phyloP scores from a whole-genome alignment of 2,797 vertebrate genomes.

The Sarcophilus harrisii region DNA sequence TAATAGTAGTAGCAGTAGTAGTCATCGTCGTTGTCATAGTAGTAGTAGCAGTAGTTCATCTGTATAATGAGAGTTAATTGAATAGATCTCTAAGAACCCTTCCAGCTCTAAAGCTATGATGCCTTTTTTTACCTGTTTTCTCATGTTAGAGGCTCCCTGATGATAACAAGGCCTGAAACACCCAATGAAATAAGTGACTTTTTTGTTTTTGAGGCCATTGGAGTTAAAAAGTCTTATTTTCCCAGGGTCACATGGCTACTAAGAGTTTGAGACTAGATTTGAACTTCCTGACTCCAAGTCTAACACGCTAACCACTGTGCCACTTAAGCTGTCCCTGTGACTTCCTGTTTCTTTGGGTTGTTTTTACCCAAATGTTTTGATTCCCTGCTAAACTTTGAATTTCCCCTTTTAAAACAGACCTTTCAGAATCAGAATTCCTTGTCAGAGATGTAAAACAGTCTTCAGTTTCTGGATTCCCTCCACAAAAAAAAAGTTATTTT shows the following conservation, averaged over 20 bases:
- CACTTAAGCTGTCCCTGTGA: neutral
- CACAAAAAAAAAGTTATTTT: neutral
- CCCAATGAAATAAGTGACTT: neutral
- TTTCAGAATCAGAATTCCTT: slow-evolving; percentile 9
- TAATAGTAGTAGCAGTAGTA: neutral
- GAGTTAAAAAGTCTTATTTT: too few relatives aligned
- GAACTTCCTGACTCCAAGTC: too few relatives aligned
- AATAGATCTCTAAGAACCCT: neutral
- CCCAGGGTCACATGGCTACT: too few relatives aligned
- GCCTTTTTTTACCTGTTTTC: neutral
- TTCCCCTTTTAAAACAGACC: neutral
- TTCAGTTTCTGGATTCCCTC: neutral
- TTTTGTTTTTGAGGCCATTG: neutral
- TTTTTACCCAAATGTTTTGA: neutral
- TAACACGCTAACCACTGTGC: neutral
- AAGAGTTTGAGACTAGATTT: too few relatives aligned
- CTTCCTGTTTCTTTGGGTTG: neutral
- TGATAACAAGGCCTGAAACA: neutral
- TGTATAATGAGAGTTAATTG: neutral
- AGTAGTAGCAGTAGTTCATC: neutral
- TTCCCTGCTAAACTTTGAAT: neutral
- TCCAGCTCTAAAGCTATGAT: neutral
- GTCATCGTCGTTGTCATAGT: too few relatives aligned
- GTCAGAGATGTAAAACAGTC: neutral
- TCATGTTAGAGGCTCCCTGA: neutral